These are phyloP conservation scores for Amniataba percoides DNA, from an alignment of 2,797 vertebrate species.

Conservation along the genomic window DNA sequence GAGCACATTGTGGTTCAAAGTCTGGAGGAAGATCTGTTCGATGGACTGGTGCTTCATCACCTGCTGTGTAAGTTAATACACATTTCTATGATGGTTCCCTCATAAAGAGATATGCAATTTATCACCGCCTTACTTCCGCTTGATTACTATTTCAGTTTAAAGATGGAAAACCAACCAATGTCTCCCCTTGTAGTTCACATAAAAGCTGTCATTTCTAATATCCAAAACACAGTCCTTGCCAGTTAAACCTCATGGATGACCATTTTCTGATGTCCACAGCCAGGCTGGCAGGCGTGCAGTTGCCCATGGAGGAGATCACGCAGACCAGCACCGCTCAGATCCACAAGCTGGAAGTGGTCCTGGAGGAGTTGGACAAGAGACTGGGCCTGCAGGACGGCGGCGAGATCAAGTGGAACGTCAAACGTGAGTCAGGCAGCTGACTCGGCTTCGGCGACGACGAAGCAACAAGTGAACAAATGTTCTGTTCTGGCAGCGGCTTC, in stretches of 20 bases:
- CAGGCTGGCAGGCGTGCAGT: slow-evolving; percentile 80
- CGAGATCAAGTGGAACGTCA: slow-evolving; percentile 88
- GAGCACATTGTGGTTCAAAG: slow-evolving; percentile 93
- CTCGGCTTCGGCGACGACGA: slow-evolving; percentile 23
- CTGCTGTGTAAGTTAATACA: slow-evolving; percentile 88
- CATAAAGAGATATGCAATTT: slow-evolving; percentile 4
- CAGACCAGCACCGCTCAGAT: slow-evolving; percentile 86
- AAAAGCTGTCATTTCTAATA: slow-evolving; percentile 3
- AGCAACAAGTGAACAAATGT: slow-evolving; percentile 68
- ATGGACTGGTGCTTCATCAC: slow-evolving; percentile 96
- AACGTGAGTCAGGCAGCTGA: slow-evolving; percentile 84
- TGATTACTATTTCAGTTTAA: slow-evolving; percentile 20
- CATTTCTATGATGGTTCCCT: slow-evolving; percentile 7
- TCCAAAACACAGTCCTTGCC: background rate
- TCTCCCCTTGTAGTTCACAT: background rate
- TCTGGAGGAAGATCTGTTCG: slow-evolving; percentile 94
- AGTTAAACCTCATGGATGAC: background rate
- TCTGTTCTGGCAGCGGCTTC: slow-evolving; percentile 47
- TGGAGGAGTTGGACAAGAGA: slow-evolving; percentile 83
- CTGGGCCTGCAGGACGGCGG: slow-evolving; percentile 80
- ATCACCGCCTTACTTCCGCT: slow-evolving; percentile 7
- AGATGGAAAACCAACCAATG: slow-evolving; percentile 4
- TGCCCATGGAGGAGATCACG: slow-evolving; percentile 90
- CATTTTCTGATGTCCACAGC: slow-evolving; percentile 69
- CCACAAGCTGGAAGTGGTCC: slow-evolving; percentile 87